Base-by-base conservation (phyloP, 2,113 vertebrate species). In the Corythaeola cristata region DNA sequence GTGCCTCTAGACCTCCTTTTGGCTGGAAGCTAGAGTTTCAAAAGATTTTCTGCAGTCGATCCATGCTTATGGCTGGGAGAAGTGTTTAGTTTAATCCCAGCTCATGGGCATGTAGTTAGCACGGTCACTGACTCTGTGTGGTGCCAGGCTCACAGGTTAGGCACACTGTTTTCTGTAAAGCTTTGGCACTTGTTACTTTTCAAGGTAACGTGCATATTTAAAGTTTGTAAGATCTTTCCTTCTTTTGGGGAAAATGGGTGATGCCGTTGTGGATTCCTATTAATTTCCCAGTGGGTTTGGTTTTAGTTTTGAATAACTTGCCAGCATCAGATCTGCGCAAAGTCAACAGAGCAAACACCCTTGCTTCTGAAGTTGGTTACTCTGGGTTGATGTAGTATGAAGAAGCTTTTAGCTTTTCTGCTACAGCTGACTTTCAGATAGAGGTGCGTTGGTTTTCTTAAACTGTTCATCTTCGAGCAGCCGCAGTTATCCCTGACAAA, bases 41-140 rank as follows among this genome's bases (percentile, higher is more conserved):
- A 24, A 41, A 12, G 44, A 26, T 14, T 90, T 60, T 35, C 50
- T 28, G 13, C 32, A 47, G 52, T 8, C 22, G n/a, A 23, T 35
- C 26, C 14, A 7, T 50, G 37, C 28, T 47, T 80, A 7, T 11
- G 24, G 50, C 41, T 67, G 55, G 24, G 55, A 50, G 35, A 77
- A 77, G 32, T 22, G 35, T 72, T 91, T 11, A 8, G 13, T 71
- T 92, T 64, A 56, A 50, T 52, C 39, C 30, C 26, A 30, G 35
- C 44, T 89, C 23, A 13, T 2, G 3, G 72, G 24, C 2, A 0
- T 8, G 12, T n/a, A 1, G 0, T 44, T 68, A 41, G 39, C 45
- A 5, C 33, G 50, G 63, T 35, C 27, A 12, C 30, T 35, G 58
- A 9, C 67, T 62, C 45, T 3, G 39, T 60, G 23, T 21, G 19